Conservation (phyloP, 2,888 invertebrate species). For the Aspidiotus rigidus region DNA sequence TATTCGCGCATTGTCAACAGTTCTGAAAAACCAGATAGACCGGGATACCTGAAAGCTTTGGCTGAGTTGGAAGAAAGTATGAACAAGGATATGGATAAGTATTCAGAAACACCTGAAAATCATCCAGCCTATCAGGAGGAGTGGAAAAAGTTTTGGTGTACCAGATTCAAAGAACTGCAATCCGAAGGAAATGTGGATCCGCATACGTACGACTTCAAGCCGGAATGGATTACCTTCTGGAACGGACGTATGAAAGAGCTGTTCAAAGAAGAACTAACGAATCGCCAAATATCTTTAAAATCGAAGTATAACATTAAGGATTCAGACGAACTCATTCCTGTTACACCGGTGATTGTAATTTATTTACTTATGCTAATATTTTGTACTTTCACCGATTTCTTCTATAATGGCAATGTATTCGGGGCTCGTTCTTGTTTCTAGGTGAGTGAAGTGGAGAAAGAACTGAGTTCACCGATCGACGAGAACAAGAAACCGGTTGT, state of each 20-base stretch:
- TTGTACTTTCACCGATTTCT: no score
- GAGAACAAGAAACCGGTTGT: slow-evolving; percentile 37
- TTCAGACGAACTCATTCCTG: neutral
- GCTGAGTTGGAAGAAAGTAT: slow-evolving; percentile 48
- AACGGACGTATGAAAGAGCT: slow-evolving; percentile 70
- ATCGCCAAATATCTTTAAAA: slow-evolving; percentile 10
- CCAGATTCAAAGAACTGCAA: slow-evolving; percentile 68
- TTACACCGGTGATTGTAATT: neutral
- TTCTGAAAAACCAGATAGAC: neutral
- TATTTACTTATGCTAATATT: no score
- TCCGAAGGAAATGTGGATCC: slow-evolving; percentile 56
- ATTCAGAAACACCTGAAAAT: slow-evolving; percentile 77
- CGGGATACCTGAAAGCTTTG: slow-evolving; percentile 47
- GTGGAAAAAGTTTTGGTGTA: slow-evolving; percentile 85
- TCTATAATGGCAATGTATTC: no score
- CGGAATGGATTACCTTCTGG: slow-evolving; percentile 83
- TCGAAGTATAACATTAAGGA: slow-evolving; percentile 5
- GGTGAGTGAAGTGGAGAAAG: slow-evolving; percentile 9
- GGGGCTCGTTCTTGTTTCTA: neutral
- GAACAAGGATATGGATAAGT: slow-evolving; percentile 46
- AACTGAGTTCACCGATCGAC: slow-evolving; percentile 27
- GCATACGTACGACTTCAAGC: slow-evolving; percentile 71
- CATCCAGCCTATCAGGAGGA: slow-evolving; percentile 80
- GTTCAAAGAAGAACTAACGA: slow-evolving; percentile 57
- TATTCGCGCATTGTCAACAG: slow-evolving; percentile 2